Base-by-base conservation (phyloP, 2,888 invertebrate genomes). In the Deilephila porcellus region DNA sequence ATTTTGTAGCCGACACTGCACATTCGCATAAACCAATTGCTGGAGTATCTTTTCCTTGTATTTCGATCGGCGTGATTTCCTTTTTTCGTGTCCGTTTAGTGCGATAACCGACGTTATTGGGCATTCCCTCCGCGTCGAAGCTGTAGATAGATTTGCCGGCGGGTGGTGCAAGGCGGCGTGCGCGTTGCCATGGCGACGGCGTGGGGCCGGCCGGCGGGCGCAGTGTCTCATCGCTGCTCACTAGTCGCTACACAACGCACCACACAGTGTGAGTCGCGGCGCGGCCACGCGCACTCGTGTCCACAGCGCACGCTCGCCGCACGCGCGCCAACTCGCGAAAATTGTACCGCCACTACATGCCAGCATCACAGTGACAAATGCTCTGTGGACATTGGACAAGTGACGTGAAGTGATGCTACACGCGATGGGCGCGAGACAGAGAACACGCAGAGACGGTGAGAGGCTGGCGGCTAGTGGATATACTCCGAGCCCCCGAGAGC, bases 211-310 rank as follows among this genome's bases (percentile, higher is more conserved):
- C 34, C 17, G 17, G 32, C 37, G 45, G 45, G 25, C 53, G 11
- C 53, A 20, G 52, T 20, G 53, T 45, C 45, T 45, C 25, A 0
- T 37, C 14, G 45, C 25, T 25, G 14, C 45, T 45, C 45, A 11
- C 45, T 45, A 2, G 11, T 37, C 37, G 3, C 45, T 45, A 11
- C 45, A 45, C 45, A 11, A 45, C 45, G 2, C 45, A 45, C 11
- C 17, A 19, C 56, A 53, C 63, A 45, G 67, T 67, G 67, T 71
- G 71, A 37, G 71, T 53, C 53, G 29, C 53, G 53, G 52, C 34
- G 56, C 72, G 25, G 63, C 52, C 70, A 53, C 70, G 53, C 71
- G 73, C 71, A 56, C 72, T 64, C 73, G 34, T 70, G 70, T 25
- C 56, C 56, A 71, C n/a, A 4, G 37, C 34, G 56, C 37, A 8